These are phyloP conservation scores for Jacana jacana DNA, from an alignment of 2,113 vertebrate species.

Conservation along the genomic window DNA sequence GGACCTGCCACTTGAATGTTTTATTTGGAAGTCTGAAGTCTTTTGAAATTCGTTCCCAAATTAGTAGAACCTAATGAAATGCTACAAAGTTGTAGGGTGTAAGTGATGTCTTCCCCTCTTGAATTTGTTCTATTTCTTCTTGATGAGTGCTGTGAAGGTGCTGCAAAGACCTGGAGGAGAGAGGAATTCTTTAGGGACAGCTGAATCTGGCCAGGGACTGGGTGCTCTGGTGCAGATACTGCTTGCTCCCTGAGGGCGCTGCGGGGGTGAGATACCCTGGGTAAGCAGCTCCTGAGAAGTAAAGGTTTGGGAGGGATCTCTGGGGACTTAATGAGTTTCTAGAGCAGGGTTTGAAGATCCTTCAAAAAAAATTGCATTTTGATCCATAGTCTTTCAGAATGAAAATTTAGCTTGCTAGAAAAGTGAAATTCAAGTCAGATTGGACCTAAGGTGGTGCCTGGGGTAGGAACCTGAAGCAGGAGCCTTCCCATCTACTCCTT, in stretches of 20 bases:
- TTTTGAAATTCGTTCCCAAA: neutral
- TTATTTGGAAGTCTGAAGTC: neutral
- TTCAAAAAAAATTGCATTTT: neutral
- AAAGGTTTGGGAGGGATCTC: neutral
- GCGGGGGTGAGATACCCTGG: too few species aligned
- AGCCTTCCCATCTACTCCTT: neutral
- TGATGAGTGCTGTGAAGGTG: neutral
- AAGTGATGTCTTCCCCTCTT: neutral
- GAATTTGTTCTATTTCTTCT: neutral
- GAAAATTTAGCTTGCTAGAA: neutral
- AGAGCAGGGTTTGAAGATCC: neutral
- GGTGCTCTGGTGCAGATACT: neutral
- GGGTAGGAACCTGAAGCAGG: neutral
- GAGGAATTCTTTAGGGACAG: neutral
- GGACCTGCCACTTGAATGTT: neutral
- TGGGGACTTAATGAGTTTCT: neutral
- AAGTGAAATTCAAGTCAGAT: neutral
- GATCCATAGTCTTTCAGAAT: neutral
- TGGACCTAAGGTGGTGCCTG: neutral
- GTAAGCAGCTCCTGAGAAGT: neutral
- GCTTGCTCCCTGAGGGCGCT: fast-evolving
- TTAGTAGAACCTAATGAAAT: neutral
- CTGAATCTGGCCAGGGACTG: neutral
- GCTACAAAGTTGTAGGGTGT: neutral
- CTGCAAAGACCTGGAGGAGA: neutral